Evolutionary conservation across 2,888 invertebrate genomes (phyloP).

Genomic region (Carcina quercana): DNA sequence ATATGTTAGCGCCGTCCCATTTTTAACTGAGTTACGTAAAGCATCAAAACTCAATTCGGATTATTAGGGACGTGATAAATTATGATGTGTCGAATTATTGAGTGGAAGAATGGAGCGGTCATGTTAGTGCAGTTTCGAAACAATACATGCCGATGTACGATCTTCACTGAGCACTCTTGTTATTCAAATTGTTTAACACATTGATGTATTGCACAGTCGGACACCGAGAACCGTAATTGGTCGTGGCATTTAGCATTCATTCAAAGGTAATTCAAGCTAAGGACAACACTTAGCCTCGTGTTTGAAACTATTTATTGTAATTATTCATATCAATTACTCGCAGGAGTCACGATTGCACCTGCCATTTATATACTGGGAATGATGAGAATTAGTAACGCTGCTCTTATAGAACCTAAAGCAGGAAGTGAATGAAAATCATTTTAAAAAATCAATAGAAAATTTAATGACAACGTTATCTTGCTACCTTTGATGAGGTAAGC

Average conservation of each 20-base stretch:
- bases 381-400: slow-evolving; percentile 2
- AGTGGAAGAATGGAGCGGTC: slow-evolving; percentile 20
- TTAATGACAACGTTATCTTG: no score
- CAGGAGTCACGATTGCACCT: slow-evolving; percentile 25
- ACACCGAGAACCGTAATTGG: slow-evolving; percentile 20
- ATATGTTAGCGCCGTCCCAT: slow-evolving; percentile 34
- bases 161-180: slow-evolving; percentile 20
- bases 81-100: slow-evolving; percentile 22
- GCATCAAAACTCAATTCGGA: slow-evolving; percentile 23
- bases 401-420: neutral
- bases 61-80: slow-evolving; percentile 29
- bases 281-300: slow-evolving; percentile 38
- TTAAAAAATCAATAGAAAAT: no score
- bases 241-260: slow-evolving; percentile 26
- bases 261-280: slow-evolving; percentile 23
- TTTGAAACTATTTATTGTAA: slow-evolving; percentile 28
- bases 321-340: slow-evolving; percentile 34
- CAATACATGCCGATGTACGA: slow-evolving; percentile 21
- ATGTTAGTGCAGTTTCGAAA: slow-evolving; percentile 22
- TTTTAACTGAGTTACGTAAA: slow-evolving; percentile 39
- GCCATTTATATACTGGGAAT: slow-evolving; percentile 2
- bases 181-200: slow-evolving; percentile 19
- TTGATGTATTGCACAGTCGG: no score
- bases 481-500: no score
- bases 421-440: neutral